Evolutionary conservation across 2,797 vertebrate genomes (phyloP).

Genomic region (Prunella strophiata): DNA sequence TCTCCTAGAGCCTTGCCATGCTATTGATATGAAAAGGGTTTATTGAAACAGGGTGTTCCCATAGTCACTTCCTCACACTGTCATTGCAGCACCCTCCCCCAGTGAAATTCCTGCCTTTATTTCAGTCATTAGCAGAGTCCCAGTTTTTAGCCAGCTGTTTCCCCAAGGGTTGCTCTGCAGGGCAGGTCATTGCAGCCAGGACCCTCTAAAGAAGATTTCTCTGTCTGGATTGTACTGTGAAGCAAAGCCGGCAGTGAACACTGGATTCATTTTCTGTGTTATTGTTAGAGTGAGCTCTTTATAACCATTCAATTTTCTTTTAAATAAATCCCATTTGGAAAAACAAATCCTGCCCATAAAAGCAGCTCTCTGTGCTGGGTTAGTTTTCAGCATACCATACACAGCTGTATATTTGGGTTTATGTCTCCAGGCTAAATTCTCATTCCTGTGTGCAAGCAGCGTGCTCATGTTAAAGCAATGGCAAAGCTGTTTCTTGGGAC

Average conservation of each 20-base stretch:
- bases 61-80: background rate
- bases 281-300: slow-evolving; percentile 65
- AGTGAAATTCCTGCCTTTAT: background rate
- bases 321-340: slow-evolving; percentile 72
- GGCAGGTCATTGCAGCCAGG: background rate
- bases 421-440: slow-evolving; percentile 54
- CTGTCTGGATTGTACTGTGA: background rate
- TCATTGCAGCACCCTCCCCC: background rate
- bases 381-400: slow-evolving; percentile 45
- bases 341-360: slow-evolving; percentile 67
- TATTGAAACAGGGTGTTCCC: background rate
- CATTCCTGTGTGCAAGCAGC: slow-evolving; percentile 29
- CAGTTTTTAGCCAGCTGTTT: slow-evolving; percentile 6
- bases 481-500: background rate
- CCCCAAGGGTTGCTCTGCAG: background rate
- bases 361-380: slow-evolving; percentile 53
- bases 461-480: slow-evolving; percentile 10
- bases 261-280: slow-evolving; percentile 64
- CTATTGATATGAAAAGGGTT: background rate
- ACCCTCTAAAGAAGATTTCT: slow-evolving; percentile 6
- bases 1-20: background rate
- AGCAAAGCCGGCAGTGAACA: slow-evolving; percentile 9
- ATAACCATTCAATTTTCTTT: slow-evolving; percentile 61
- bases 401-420: slow-evolving; percentile 62
- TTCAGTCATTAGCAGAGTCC: background rate